A percentile compares a stretch with the other conserved stretches of the same genome.
Conservation (phyloP, 2,888 invertebrate genomes). For the Artemia sinica region DNA sequence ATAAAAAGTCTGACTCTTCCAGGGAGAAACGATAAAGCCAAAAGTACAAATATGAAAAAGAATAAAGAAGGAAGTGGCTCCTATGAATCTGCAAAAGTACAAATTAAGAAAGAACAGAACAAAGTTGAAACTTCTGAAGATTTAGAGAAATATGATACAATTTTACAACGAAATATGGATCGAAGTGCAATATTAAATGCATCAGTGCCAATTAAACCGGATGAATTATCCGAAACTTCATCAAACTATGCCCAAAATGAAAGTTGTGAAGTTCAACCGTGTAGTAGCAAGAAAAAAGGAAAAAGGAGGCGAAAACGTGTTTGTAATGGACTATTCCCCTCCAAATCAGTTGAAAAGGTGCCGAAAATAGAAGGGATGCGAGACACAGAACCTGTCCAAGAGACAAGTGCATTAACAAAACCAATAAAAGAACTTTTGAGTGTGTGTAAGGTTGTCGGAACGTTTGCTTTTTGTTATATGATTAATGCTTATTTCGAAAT, state of each 20-base stretch:
- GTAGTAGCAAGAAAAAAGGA: background rate
- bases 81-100: no score
- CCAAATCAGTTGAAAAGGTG: background rate
- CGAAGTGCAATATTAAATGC: no score
- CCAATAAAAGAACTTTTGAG: background rate
- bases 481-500: background rate
- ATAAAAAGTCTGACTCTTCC: no score
- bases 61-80: no score
- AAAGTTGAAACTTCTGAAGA: no score
- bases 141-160: no score
- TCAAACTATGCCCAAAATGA: background rate
- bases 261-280: background rate
- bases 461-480: background rate
- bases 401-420: background rate
- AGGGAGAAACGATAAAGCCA: no score
- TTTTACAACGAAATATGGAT: no score
- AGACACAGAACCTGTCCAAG: background rate
- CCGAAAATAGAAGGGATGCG: background rate
- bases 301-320: background rate
- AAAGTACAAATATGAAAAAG: no score
- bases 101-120: no score
- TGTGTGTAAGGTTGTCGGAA: conserved; percentile 8
- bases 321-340: background rate
- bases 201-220: no score
- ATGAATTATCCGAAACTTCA: no score